Conservation (phyloP, 2,888 invertebrate genomes). For the Sisyra nigra region DNA sequence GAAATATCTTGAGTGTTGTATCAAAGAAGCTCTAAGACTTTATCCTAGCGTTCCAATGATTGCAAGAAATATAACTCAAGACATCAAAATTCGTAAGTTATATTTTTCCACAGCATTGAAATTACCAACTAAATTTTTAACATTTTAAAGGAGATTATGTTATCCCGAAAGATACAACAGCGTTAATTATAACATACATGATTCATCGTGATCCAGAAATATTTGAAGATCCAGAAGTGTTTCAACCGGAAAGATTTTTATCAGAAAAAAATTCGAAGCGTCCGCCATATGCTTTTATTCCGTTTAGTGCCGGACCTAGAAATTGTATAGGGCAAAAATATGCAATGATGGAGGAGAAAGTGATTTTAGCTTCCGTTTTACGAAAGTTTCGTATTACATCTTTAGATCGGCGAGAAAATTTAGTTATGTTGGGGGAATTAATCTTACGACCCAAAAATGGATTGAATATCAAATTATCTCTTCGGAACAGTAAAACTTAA, state of each 20-base stretch:
- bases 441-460: constrained; percentile 15
- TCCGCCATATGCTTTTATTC: constrained; percentile 22
- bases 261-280: constrained; percentile 19
- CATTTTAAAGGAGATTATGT: constrained; percentile 1
- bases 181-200: constrained; percentile 18
- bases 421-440: constrained; percentile 14
- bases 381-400: constrained; percentile 17
- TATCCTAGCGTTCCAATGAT: constrained; percentile 25
- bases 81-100: constrained; percentile 19
- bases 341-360: constrained; percentile 17
- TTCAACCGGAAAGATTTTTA: constrained; percentile 23
- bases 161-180: constrained; percentile 5
- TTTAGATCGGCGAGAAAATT: constrained; percentile 16
- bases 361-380: constrained; percentile 16
- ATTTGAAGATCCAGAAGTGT: constrained; percentile 20
- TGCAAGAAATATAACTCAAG: constrained; percentile 19
- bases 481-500: too few relatives aligned
- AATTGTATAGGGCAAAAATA: constrained; percentile 25
- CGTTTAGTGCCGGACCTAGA: constrained; percentile 22
- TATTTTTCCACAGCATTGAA: background rate
- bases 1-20: constrained; percentile 23
- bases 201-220: constrained; percentile 25
- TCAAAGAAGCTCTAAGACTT: constrained; percentile 24
- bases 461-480: constrained; percentile 9
- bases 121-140: background rate